Percentiles rank a stretch among this genome's conserved stretches.
phyloP scores from a whole-genome alignment of 2,797 vertebrate species.

The Botia almorhae region DNA sequence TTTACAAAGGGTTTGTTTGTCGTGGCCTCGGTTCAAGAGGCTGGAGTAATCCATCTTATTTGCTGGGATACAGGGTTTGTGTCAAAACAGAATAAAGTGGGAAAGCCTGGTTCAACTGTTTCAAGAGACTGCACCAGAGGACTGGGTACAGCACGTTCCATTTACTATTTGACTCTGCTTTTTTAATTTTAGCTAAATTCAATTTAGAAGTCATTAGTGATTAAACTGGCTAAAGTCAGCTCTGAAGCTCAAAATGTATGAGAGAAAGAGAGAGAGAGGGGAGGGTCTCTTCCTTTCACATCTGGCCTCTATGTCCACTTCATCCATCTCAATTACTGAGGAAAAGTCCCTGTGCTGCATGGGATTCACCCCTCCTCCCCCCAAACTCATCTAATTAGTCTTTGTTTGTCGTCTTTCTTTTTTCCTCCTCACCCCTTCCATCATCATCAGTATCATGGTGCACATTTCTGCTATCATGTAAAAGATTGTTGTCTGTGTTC shows the following conservation, averaged over 20 bases:
- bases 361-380: not conserved
- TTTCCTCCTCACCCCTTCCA: constrained; percentile 10
- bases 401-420: constrained; percentile 50
- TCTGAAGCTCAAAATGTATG: constrained; percentile 34
- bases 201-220: constrained; percentile 59
- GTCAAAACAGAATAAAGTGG: not conserved
- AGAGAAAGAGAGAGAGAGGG: constrained; percentile 1
- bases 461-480: constrained; percentile 22
- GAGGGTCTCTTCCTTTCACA: constrained; percentile 51
- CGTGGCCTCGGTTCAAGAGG: constrained; percentile 17
- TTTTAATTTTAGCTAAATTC: constrained; percentile 44
- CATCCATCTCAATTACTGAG: constrained; percentile 61
- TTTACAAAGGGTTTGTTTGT: constrained; percentile 27
- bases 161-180: constrained; percentile 25
- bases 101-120: constrained; percentile 26
- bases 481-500: constrained; percentile 47
- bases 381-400: constrained; percentile 34
- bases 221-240: constrained; percentile 55
- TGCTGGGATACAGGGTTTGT: not conserved
- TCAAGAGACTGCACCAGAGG: not conserved
- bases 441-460: constrained; percentile 41
- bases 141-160: constrained; percentile 7
- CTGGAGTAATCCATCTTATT: constrained; percentile 34
- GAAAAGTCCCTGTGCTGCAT: constrained; percentile 31
- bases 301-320: constrained; percentile 49